phyloP scores from a whole-genome alignment of 2,113 vertebrate genomes.

The Myrmecobius fasciatus region DNA sequence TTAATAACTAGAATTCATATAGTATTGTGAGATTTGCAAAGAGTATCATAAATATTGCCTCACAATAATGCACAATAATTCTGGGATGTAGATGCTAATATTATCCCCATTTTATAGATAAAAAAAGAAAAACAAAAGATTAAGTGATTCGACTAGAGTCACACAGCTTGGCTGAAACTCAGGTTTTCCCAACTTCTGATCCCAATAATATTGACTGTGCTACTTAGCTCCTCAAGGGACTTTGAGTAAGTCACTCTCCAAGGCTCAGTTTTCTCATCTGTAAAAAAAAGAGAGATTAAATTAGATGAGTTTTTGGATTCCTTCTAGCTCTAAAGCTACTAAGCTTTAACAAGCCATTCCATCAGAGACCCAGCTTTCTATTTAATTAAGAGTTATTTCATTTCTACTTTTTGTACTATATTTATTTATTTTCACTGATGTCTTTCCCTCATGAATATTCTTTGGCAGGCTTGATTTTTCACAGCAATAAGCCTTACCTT shows the following conservation, averaged over 20 bases:
- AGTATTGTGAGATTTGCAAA: neutral
- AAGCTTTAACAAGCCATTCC: rapidly evolving
- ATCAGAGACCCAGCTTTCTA: neutral
- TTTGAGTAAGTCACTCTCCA: rapidly evolving
- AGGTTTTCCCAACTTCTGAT: neutral
- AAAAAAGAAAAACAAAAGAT: neutral
- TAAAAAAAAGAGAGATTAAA: neutral
- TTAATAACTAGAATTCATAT: neutral
- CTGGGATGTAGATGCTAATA: neutral
- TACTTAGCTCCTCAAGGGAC: rapidly evolving
- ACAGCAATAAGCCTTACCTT: neutral
- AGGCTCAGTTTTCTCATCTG: neutral
- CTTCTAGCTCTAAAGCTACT: rapidly evolving
- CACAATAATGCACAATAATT: neutral
- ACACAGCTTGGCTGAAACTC: neutral
- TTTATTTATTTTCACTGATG: neutral
- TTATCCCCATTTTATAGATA: neutral
- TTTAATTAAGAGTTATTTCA: neutral
- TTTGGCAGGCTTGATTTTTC: neutral
- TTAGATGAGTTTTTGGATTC: neutral
- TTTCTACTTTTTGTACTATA: neutral
- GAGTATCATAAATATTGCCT: neutral
- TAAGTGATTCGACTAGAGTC: neutral
- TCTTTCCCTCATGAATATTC: neutral
- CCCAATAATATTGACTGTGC: neutral